A percentile compares a stretch with the other conserved stretches of the same genome.
These are phyloP conservation scores for Drosophila ambigua DNA, from an alignment of 1,140 invertebrate species.

Conservation along the genomic window DNA sequence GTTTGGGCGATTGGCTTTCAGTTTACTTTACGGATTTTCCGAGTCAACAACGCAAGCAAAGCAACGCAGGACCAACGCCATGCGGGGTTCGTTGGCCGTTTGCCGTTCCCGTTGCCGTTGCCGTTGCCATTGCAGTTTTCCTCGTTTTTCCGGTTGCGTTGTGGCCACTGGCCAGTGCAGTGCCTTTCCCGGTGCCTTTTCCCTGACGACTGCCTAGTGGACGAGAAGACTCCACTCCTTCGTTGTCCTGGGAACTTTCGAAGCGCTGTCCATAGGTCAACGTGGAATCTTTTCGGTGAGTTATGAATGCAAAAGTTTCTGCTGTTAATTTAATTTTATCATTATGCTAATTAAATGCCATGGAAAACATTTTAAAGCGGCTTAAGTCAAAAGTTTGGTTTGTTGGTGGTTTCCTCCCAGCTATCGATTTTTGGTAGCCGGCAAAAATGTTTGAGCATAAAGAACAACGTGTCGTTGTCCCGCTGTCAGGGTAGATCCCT, in stretches of 20 bases:
- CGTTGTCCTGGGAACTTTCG: slow-evolving; percentile 57
- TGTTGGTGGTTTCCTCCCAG: neutral
- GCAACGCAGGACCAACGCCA: slow-evolving; percentile 30
- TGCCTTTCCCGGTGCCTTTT: slow-evolving; percentile 23
- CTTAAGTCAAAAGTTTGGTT: neutral
- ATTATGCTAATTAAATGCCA: slow-evolving; percentile 43
- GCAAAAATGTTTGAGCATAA: slow-evolving; percentile 3
- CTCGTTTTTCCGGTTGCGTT: slow-evolving; percentile 24
- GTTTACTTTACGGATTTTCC: slow-evolving; percentile 55
- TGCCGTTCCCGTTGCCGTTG: slow-evolving; percentile 1
- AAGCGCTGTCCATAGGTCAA: slow-evolving; percentile 10
- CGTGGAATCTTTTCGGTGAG: slow-evolving; percentile 30
- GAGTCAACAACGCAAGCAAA: slow-evolving; percentile 54
- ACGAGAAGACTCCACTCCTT: neutral
- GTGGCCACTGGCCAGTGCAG: slow-evolving; percentile 11
- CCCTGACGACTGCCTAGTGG: slow-evolving; percentile 14
- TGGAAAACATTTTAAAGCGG: neutral
- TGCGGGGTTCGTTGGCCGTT: slow-evolving; percentile 48
- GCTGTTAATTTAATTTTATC: slow-evolving; percentile 37
- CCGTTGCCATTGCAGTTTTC: slow-evolving; percentile 33
- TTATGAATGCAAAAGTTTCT: slow-evolving; percentile 7
- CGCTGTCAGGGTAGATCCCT: neutral
- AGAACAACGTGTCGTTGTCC: slow-evolving; percentile 8
- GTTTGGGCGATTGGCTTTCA: slow-evolving; percentile 36
- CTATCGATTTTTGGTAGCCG: slow-evolving; percentile 66